These are phyloP conservation scores for Agonopterix alstromeriana DNA, from an alignment of 2,888 invertebrate genomes.

Conservation along the genomic window DNA sequence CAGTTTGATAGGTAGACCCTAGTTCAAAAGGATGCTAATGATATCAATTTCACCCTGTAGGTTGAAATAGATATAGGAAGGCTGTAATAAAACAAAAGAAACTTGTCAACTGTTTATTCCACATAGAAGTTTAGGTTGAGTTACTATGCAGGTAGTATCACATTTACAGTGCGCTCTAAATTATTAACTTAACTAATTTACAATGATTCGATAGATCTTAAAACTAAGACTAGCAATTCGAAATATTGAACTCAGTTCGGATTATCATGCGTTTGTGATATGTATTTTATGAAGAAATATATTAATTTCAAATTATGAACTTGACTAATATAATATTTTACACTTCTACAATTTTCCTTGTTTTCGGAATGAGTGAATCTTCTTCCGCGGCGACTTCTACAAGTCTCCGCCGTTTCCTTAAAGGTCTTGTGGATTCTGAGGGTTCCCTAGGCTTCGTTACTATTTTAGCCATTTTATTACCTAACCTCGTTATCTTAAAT, in stretches of 20 bases:
- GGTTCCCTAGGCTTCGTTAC: constrained; percentile 57
- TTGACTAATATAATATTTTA: constrained; percentile 24
- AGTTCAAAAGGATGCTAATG: too few species aligned
- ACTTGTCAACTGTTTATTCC: constrained; percentile 34
- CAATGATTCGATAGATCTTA: constrained; percentile 31
- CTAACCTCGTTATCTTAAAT: constrained; percentile 78
- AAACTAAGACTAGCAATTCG: constrained; percentile 65
- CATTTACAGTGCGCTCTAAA: constrained; percentile 57
- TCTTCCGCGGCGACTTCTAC: constrained; percentile 70
- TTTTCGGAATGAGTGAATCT: constrained; percentile 64
- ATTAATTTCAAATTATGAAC: constrained; percentile 8
- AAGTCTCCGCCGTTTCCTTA: constrained; percentile 79
- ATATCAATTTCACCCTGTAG: too few species aligned
- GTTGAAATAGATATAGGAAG: too few species aligned
- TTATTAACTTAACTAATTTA: constrained; percentile 11
- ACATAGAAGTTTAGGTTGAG: constrained; percentile 48
- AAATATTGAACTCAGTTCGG: constrained; percentile 54
- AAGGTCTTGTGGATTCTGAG: constrained; percentile 75
- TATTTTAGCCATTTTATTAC: constrained; percentile 72
- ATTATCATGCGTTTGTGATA: constrained; percentile 64
- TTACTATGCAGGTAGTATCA: constrained; percentile 60
- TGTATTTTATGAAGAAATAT: constrained; percentile 32
- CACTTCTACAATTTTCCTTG: constrained; percentile 70
- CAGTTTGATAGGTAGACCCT: too few species aligned
- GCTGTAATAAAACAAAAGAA: too few species aligned